A percentile compares a stretch with the other conserved stretches of the same genome.
These are phyloP conservation scores for Tyto alba DNA, from an alignment of 2,113 vertebrate genomes.

Conservation along the genomic window DNA sequence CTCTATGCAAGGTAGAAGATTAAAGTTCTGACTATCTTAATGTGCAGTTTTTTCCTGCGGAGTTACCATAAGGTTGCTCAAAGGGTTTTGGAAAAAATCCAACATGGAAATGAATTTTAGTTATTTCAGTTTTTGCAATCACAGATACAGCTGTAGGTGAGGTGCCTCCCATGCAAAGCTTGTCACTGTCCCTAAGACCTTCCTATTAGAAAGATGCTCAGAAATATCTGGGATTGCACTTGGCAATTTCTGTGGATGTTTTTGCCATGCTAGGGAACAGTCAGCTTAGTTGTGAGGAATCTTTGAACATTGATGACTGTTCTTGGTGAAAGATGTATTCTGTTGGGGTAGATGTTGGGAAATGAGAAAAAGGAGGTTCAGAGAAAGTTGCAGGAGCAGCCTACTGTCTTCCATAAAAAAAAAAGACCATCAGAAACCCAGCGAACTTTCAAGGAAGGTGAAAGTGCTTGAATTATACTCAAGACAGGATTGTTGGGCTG, in stretches of 20 bases:
- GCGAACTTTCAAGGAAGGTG: not conserved
- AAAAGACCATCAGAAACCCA: not conserved
- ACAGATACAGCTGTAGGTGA: not conserved
- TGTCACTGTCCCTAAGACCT: not conserved
- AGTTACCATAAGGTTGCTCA: accelerated
- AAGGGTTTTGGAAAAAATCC: not conserved
- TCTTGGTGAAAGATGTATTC: not conserved
- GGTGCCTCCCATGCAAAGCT: not conserved
- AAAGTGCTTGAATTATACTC: not conserved
- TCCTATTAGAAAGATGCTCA: not conserved
- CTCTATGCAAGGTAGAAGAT: not conserved
- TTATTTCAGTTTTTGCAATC: not conserved
- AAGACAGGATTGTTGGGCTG: not conserved
- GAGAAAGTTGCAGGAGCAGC: not conserved
- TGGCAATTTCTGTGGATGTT: not conserved
- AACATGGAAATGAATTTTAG: not conserved
- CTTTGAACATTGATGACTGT: not conserved
- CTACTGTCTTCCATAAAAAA: not conserved
- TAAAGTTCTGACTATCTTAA: not conserved
- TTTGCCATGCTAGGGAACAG: not conserved
- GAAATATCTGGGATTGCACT: not conserved
- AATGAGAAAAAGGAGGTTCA: not conserved
- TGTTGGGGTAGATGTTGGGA: not conserved
- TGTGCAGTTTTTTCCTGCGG: not conserved
- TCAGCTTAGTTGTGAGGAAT: not conserved